These are phyloP conservation scores for Plecotus auritus DNA, from an alignment of 2,113 vertebrate genomes.

Conservation along the genomic window DNA sequence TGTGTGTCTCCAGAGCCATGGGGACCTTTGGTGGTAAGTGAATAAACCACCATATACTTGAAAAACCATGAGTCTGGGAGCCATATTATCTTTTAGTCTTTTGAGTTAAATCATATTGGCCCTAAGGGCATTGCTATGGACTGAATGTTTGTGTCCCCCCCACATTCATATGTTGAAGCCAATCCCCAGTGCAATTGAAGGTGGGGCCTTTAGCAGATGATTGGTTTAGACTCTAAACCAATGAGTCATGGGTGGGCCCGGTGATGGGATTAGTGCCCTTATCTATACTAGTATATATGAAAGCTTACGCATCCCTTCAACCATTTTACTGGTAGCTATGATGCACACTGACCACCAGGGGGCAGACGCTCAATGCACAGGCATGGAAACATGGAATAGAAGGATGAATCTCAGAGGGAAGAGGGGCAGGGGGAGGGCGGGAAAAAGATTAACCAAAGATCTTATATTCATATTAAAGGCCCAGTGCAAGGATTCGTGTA, in stretches of 20 bases:
- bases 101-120: not conserved
- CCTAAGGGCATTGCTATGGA: not conserved
- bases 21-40: not conserved
- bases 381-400: too few species aligned
- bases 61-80: not conserved
- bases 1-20: not conserved
- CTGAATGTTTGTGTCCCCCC: not conserved
- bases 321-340: too few species aligned
- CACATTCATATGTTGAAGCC: not conserved
- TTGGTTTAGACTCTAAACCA: not conserved
- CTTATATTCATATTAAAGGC: too few species aligned
- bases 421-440: too few species aligned
- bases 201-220: not conserved
- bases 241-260: accelerated
- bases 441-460: too few species aligned
- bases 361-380: too few species aligned
- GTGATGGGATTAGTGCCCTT: not conserved
- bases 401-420: too few species aligned
- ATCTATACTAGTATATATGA: too few species aligned
- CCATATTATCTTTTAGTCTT: not conserved
- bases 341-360: too few species aligned
- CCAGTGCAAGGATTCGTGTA: too few species aligned
- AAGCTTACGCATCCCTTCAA: too few species aligned
- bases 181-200: not conserved
- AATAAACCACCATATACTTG: not conserved